Conservation (phyloP, 2,113 vertebrate species). For the Epinephelus moara region DNA sequence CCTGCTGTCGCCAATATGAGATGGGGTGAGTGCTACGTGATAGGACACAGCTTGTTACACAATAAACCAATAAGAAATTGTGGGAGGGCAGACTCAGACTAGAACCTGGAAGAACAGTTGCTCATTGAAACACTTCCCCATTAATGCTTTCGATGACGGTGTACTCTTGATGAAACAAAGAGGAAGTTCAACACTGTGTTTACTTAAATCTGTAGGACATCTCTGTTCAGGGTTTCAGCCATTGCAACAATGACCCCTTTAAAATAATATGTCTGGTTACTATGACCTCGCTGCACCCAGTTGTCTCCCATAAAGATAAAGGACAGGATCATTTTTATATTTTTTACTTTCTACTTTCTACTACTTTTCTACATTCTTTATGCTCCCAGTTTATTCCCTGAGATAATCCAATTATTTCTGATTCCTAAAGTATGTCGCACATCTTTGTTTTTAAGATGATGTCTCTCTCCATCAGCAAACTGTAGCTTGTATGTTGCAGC, state of each 20-base stretch:
- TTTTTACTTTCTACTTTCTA: too few relatives aligned
- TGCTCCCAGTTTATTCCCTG: too few relatives aligned
- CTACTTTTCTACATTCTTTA: too few relatives aligned
- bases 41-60: background rate
- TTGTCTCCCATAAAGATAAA: background rate
- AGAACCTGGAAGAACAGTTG: background rate
- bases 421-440: background rate
- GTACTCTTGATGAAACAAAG: background rate
- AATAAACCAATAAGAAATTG: background rate
- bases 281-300: background rate
- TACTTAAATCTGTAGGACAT: background rate
- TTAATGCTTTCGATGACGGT: background rate
- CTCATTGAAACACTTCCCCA: background rate
- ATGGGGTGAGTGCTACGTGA: conserved; percentile 90
- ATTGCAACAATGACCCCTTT: background rate
- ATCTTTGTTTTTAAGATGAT: background rate
- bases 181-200: background rate
- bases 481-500: background rate
- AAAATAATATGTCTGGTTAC: background rate
- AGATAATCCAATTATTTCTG: too few relatives aligned
- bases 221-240: background rate
- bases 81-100: background rate
- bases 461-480: background rate
- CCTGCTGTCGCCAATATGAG: conserved; percentile 98
- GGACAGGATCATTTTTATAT: background rate